phyloP scores from a whole-genome alignment of 2,797 vertebrate species.

The Chelidonichthys spinosus region DNA sequence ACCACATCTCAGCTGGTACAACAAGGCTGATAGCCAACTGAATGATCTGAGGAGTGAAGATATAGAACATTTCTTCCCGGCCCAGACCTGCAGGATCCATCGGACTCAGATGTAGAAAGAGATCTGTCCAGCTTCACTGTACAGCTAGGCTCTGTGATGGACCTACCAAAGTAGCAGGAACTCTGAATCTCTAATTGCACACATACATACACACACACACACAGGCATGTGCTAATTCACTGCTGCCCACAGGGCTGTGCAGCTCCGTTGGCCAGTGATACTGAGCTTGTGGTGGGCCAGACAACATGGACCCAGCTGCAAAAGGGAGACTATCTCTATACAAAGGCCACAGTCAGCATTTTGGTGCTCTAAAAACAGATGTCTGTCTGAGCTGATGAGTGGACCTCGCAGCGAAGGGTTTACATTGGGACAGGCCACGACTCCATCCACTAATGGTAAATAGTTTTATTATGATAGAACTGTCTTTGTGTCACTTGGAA shows the following conservation, averaged over 20 bases:
- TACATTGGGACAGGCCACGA: conserved; percentile 43
- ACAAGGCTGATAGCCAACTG: neutral
- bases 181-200: conserved; percentile 20
- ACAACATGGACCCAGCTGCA: conserved; percentile 56
- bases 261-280: conserved; percentile 31
- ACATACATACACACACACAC: conserved; percentile 2
- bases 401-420: conserved; percentile 46
- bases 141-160: neutral
- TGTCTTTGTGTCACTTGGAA: neutral
- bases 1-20: neutral
- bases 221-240: conserved; percentile 29
- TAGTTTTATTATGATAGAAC: neutral
- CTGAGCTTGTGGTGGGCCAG: conserved; percentile 43
- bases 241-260: conserved; percentile 27
- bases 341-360: conserved; percentile 74
- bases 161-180: conserved; percentile 30
- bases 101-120: neutral
- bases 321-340: conserved; percentile 62
- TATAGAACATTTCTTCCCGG: neutral
- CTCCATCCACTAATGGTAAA: conserved; percentile 1
- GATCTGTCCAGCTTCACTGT: neutral
- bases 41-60: neutral
- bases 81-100: neutral
- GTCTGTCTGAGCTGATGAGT: conserved; percentile 65
- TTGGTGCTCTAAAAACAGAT: conserved; percentile 68